Base-by-base conservation (phyloP, 1,140 invertebrate genomes). In the Diachasmimorpha longicaudata region DNA sequence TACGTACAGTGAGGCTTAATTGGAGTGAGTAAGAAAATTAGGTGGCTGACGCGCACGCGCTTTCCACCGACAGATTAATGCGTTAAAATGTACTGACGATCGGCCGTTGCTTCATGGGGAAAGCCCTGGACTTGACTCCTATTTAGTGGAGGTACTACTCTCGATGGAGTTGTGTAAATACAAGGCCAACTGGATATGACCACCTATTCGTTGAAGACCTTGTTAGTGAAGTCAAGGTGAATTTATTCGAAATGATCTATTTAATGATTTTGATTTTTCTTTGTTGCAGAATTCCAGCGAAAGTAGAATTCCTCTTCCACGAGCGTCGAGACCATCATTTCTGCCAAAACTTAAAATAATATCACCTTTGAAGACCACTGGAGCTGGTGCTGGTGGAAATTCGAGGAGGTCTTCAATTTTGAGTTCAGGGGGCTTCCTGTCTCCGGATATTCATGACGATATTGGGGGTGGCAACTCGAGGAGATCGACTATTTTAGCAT, bases 291-390 rank as follows among this genome's bases (percentile, higher is more conserved):
- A 86, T 76, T 78, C 81, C 77, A 83, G 82, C 74, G 86, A 87
- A 79, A 87, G 85, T 55, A 83, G 85, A 71, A 86, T 87, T 78
- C 86, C 85, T 68, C 79, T 87, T 63, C 81, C 85, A 70, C 79
- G 85, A 66, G 80, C 82, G 21, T 77, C 82, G 8, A 80, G 85
- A n/a, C 85, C 85, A n/a, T 86, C 86, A 48, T 84, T 86, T 70
- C 80, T 87, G 44, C 84, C 85, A 8, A 87, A 87, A 77, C 77
- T 82, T 21, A 82, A 82, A 76, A 77, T 83, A 13, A 72, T 85
- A 11, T 80, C 75, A 1, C 76, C 81, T 4, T 72, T 81, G 46
- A 82, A 82, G 75, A 44, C 72, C 37, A 44, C 5, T 71, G 58
- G 58, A 52, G 9, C 31, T 13, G 42, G 1, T 31, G 25, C 48